Evolutionary conservation across 35 echinoderm and acorn worm species (phyloP).

Genomic region (Patiria miniata): DNA sequence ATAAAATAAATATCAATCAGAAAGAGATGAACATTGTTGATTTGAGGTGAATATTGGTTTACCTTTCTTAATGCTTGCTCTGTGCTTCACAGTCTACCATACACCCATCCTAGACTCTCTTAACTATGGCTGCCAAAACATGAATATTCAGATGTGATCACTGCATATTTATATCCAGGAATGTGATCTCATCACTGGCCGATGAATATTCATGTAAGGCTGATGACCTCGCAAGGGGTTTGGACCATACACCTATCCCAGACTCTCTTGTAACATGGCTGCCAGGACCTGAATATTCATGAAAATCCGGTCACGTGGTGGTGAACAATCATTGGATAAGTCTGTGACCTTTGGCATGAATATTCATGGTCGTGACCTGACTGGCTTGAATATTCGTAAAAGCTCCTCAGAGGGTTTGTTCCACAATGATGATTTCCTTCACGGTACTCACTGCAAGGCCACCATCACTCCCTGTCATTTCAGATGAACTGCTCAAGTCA

Average conservation of each 20-base stretch:
- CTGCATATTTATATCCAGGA: too few species aligned
- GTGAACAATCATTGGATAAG: background rate
- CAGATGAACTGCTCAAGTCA: constrained; percentile 69
- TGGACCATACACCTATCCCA: too few species aligned
- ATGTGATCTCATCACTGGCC: too few species aligned
- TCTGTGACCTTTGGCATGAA: background rate
- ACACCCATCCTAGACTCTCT: background rate
- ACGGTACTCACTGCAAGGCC: constrained; percentile 62
- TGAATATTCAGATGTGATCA: too few species aligned
- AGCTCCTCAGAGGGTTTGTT: constrained; percentile 6
- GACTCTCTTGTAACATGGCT: too few species aligned
- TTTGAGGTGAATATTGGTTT: background rate
- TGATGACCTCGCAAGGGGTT: too few species aligned
- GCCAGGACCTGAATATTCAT: too few species aligned
- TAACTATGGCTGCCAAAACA: constrained; percentile 20
- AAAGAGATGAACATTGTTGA: background rate
- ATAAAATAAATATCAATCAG: constrained; percentile 2
- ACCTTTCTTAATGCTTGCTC: constrained; percentile 6
- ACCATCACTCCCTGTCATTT: constrained; percentile 75
- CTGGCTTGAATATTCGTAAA: constrained; percentile 19
- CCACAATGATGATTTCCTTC: constrained; percentile 62
- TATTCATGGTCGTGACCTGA: background rate
- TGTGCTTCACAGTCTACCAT: background rate
- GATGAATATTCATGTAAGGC: too few species aligned
- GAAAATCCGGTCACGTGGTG: too few species aligned